Conservation (phyloP, 2,113 vertebrate species). For the Gambusia holbrooki region DNA sequence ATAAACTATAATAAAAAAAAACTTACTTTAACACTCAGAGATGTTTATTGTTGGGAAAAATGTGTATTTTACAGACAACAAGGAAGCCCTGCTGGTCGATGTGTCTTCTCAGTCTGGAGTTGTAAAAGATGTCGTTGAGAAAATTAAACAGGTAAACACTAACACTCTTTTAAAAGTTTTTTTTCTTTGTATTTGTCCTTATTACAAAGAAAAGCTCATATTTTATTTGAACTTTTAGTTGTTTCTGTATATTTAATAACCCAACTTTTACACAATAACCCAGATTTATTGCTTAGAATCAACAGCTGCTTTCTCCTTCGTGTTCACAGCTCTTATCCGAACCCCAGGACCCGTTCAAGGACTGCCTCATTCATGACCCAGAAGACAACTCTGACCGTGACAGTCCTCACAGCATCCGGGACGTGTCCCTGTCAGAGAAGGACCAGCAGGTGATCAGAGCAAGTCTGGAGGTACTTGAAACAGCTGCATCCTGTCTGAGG, state of each 20-base stretch:
- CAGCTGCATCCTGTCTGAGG: constrained; percentile 87
- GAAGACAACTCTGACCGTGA: constrained; percentile 54
- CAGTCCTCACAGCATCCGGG: constrained; percentile 83
- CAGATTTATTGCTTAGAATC: not conserved
- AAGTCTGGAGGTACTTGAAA: constrained; percentile 88
- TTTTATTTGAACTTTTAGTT: too few species aligned
- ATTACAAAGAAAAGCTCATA: too few species aligned
- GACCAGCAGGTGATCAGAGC: constrained; percentile 86
- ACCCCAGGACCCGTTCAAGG: constrained; percentile 84
- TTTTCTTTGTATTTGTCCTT: not conserved
- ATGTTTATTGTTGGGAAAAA: not conserved
- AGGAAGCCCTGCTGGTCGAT: constrained; percentile 79
- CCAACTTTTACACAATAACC: not conserved
- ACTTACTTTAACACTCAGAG: too few species aligned
- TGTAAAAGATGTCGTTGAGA: constrained; percentile 90
- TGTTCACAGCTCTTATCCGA: constrained; percentile 83
- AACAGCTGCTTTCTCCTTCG: not conserved
- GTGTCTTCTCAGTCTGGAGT: constrained; percentile 78
- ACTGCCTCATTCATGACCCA: constrained; percentile 79
- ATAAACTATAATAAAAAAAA: too few species aligned
- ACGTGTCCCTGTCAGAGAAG: constrained; percentile 88
- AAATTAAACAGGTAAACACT: constrained; percentile 85
- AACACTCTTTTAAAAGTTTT: not conserved
- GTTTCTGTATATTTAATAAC: too few species aligned
- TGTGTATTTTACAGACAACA: constrained; percentile 84